A percentile compares a stretch with the other conserved stretches of the same genome.
Evolutionary conservation across 2,113 vertebrate genomes (phyloP).

Genomic region (Lasiurus cinereus): DNA sequence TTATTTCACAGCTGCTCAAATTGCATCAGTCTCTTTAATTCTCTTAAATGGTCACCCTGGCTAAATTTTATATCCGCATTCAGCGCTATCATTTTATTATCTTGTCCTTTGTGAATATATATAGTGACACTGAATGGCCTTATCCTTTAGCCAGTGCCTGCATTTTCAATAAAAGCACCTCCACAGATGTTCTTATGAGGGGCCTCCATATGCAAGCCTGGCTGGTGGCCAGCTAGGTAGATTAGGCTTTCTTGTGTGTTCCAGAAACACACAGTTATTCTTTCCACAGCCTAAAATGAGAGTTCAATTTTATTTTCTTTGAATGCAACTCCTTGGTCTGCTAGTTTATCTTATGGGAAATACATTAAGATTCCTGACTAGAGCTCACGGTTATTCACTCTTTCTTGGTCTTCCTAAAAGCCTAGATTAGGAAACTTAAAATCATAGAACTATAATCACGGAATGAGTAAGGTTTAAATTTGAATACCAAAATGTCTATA

Average conservation of each 20-base stretch:
- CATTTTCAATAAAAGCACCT: conserved; percentile 34
- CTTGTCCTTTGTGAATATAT: conserved; percentile 6
- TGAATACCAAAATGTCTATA: not conserved
- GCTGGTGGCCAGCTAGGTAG: not conserved
- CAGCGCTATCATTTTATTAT: not conserved
- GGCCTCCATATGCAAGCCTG: not conserved
- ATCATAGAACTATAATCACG: not conserved
- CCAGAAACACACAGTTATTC: conserved; percentile 44
- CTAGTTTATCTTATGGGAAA: conserved; percentile 39
- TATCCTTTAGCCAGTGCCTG: not conserved
- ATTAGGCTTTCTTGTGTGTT: conserved; percentile 15
- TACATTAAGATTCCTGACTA: conserved; percentile 16
- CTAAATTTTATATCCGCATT: not conserved
- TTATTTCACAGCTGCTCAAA: not conserved
- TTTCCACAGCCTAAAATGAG: not conserved
- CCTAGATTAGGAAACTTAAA: not conserved
- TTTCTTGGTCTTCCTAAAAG: not conserved
- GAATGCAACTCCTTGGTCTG: conserved; percentile 43
- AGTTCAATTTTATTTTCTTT: conserved; percentile 44
- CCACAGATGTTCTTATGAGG: not conserved
- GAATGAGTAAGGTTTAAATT: conserved; percentile 34
- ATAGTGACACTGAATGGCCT: not conserved
- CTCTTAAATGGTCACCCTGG: not conserved
- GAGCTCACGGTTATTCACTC: not conserved
- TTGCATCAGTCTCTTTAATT: conserved; percentile 9